A percentile compares a stretch with the other conserved stretches of the same genome.
Evolutionary conservation across 2,113 vertebrate genomes (phyloP).

Genomic region (Spea bombifrons): DNA sequence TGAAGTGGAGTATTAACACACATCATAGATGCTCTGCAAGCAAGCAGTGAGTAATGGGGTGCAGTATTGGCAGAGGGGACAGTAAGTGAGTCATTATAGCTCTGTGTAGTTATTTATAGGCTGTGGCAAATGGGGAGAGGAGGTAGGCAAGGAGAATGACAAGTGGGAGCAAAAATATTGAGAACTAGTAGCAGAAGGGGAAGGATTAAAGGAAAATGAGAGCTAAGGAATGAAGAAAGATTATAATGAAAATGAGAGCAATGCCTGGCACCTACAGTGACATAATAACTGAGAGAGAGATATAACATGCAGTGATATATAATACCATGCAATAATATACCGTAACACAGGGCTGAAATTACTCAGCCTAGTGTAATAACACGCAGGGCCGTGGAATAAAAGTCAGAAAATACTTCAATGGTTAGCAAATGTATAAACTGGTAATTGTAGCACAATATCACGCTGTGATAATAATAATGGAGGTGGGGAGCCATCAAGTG

Average conservation of each 20-base stretch:
- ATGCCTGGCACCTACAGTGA: too few relatives aligned
- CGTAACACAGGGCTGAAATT: too few relatives aligned
- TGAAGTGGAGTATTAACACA: conserved; percentile 75
- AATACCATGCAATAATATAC: too few relatives aligned
- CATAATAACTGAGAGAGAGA: too few relatives aligned
- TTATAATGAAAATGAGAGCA: neutral
- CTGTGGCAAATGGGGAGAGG: conserved; percentile 27
- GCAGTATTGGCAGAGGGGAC: conserved; percentile 6
- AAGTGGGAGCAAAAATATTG: conserved; percentile 13
- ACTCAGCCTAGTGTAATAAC: too few relatives aligned
- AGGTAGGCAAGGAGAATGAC: neutral
- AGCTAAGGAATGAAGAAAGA: neutral
- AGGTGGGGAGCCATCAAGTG: too few relatives aligned
- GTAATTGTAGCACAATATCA: neutral
- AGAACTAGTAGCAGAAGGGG: neutral
- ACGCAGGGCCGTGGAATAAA: too few relatives aligned
- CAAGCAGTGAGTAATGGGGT: conserved; percentile 18
- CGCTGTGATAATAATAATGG: neutral
- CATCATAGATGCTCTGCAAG: conserved; percentile 69
- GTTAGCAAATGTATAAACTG: neutral
- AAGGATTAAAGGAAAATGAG: neutral
- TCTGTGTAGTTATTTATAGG: conserved; percentile 41
- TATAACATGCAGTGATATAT: too few relatives aligned
- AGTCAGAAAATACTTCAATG: too few relatives aligned
- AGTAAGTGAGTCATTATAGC: conserved; percentile 23